A percentile compares a stretch with the other conserved stretches of the same genome.
phyloP scores from a whole-genome alignment of 2,888 invertebrate genomes.

The Cheilosia vulpina region DNA sequence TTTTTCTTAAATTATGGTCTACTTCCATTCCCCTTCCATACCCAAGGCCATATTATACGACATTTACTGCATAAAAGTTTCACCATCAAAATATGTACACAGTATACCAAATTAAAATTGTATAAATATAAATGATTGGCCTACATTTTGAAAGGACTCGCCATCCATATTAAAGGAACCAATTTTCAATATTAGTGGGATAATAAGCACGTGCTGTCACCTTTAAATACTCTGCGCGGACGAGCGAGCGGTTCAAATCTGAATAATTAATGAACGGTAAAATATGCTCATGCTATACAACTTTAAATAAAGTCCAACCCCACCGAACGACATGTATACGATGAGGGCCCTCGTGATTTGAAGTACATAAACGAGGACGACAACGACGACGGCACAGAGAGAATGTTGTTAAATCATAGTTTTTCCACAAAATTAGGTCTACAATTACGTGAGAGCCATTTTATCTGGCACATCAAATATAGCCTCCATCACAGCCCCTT shows the following conservation, averaged over 20 bases:
- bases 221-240: background rate
- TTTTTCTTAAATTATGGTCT: too few species aligned
- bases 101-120: background rate
- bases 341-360: background rate
- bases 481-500: background rate
- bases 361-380: slow-evolving; percentile 7
- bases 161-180: background rate
- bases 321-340: background rate
- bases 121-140: slow-evolving; percentile 23
- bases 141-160: slow-evolving; percentile 17
- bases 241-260: slow-evolving; percentile 33
- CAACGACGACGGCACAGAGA: background rate
- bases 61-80: background rate
- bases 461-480: slow-evolving; percentile 31
- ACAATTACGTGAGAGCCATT: slow-evolving; percentile 61
- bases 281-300: slow-evolving; percentile 40
- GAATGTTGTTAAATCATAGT: slow-evolving; percentile 63
- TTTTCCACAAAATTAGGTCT: slow-evolving; percentile 65
- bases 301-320: slow-evolving; percentile 37
- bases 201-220: slow-evolving; percentile 63
- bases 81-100: background rate
- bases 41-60: too few species aligned
- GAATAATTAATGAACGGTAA: slow-evolving; percentile 61
- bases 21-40: too few species aligned
- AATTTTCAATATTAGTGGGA: slow-evolving; percentile 39